These are phyloP conservation scores for Loxodonta africana DNA, from an alignment of 2,113 vertebrate species.

Conservation along the genomic window DNA sequence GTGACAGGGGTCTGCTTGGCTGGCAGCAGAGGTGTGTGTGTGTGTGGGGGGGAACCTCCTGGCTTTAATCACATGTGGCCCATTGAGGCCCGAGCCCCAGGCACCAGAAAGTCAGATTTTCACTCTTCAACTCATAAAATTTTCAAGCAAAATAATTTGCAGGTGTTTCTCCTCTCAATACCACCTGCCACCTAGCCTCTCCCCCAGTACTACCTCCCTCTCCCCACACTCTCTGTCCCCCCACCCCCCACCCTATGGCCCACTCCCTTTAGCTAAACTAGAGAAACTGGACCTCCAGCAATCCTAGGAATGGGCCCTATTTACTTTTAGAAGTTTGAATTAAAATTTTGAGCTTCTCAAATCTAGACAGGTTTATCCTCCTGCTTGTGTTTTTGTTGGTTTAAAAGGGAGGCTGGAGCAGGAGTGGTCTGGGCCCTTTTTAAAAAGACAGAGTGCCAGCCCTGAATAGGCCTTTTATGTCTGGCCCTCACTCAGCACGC, in stretches of 20 bases:
- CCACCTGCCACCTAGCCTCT: neutral
- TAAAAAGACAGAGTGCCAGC: neutral
- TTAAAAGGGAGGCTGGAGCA: neutral
- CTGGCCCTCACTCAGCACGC: neutral
- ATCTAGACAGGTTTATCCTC: neutral
- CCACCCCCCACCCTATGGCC: accelerated
- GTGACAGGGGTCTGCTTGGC: constrained; percentile 61
- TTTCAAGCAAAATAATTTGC: constrained; percentile 40
- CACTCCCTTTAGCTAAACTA: neutral
- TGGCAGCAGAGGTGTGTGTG: neutral
- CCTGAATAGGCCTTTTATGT: constrained; percentile 10
- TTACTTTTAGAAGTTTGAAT: constrained; percentile 28
- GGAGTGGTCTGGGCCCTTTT: constrained; percentile 59
- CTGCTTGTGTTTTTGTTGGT: constrained; percentile 48
- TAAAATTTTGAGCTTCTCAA: constrained; percentile 23
- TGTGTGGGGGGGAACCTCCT: neutral
- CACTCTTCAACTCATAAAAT: neutral
- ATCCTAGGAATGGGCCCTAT: neutral
- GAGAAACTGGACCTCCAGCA: neutral
- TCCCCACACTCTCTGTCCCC: too few relatives aligned
- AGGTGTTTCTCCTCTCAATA: neutral
- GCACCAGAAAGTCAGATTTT: constrained; percentile 19
- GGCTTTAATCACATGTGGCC: neutral
- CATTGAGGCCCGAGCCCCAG: constrained; percentile 25
- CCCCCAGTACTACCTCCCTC: neutral